Evolutionary conservation across 2,797 vertebrate species (phyloP).

Genomic region (Triplophysa yarkandensis): DNA sequence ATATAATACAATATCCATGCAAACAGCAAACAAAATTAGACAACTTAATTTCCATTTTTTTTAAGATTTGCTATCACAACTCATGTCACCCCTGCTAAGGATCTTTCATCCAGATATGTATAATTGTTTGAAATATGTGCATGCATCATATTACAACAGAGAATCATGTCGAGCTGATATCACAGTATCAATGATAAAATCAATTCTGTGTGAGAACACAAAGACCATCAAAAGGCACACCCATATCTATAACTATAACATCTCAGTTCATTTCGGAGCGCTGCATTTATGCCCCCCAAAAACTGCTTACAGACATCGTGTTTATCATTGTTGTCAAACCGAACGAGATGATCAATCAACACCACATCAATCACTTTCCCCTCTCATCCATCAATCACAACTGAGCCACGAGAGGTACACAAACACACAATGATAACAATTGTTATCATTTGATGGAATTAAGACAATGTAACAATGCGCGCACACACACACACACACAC

Average conservation of each 20-base stretch:
- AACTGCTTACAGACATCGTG: background rate
- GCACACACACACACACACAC: no score
- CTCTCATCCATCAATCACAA: slow-evolving; percentile 14
- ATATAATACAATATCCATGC: no score
- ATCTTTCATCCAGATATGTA: background rate
- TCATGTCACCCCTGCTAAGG: no score
- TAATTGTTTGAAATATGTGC: background rate
- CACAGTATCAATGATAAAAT: slow-evolving; percentile 1
- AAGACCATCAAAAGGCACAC: slow-evolving; percentile 47
- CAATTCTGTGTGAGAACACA: slow-evolving; percentile 15
- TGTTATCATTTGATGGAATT: no score
- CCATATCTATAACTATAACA: slow-evolving; percentile 32
- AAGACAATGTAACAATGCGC: no score
- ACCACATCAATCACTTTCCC: slow-evolving; percentile 10
- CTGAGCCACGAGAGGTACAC: background rate
- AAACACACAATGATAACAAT: background rate
- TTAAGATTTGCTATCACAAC: no score
- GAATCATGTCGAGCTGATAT: background rate
- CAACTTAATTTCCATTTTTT: no score
- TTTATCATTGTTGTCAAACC: background rate
- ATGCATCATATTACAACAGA: background rate
- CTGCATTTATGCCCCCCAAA: no score
- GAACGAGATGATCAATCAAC: slow-evolving; percentile 11
- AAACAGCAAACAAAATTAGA: no score
- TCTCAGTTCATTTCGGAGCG: background rate